phyloP scores from a whole-genome alignment of 2,888 invertebrate species.

The Hanleya hanleyi region DNA sequence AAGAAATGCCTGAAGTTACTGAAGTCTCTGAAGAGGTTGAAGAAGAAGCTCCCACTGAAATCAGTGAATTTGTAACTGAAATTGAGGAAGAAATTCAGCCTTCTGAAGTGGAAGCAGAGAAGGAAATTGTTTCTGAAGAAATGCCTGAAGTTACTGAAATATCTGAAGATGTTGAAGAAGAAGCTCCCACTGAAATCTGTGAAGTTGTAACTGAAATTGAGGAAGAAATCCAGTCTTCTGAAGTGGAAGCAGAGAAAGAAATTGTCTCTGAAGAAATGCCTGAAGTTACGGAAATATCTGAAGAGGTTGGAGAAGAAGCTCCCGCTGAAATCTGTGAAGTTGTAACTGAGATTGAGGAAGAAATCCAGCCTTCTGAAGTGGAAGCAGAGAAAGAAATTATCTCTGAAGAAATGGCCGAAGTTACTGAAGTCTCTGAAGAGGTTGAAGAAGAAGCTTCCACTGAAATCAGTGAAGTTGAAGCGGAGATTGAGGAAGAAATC shows the following conservation, averaged over 20 bases:
- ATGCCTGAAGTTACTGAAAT: too few relatives aligned
- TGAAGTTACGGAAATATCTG: constrained; percentile 11
- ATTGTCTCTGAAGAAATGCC: constrained; percentile 9
- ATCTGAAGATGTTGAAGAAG: too few relatives aligned
- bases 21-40: too few relatives aligned
- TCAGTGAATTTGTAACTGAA: too few relatives aligned
- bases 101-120: too few relatives aligned
- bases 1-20: too few relatives aligned
- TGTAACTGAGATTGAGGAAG: constrained; percentile 1
- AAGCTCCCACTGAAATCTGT: too few relatives aligned
- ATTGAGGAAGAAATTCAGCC: too few relatives aligned
- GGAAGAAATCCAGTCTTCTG: not conserved
- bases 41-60: too few relatives aligned
- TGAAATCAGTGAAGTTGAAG: constrained; percentile 23
- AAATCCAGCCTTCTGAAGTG: constrained; percentile 11
- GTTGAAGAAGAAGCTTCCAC: constrained; percentile 6
- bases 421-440: constrained; percentile 29
- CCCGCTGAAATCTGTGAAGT: not conserved
- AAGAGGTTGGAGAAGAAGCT: constrained; percentile 11
- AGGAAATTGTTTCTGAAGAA: too few relatives aligned
- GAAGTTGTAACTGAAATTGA: constrained; percentile 13
- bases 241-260: not conserved
- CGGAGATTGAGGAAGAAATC: constrained; percentile 5
- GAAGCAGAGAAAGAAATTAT: constrained; percentile 13
- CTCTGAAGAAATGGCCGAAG: constrained; percentile 24